Percentiles rank a stretch among this genome's conserved stretches.
These are phyloP conservation scores for Liparis tanakae DNA, from an alignment of 2,797 vertebrate genomes.

Conservation along the genomic window DNA sequence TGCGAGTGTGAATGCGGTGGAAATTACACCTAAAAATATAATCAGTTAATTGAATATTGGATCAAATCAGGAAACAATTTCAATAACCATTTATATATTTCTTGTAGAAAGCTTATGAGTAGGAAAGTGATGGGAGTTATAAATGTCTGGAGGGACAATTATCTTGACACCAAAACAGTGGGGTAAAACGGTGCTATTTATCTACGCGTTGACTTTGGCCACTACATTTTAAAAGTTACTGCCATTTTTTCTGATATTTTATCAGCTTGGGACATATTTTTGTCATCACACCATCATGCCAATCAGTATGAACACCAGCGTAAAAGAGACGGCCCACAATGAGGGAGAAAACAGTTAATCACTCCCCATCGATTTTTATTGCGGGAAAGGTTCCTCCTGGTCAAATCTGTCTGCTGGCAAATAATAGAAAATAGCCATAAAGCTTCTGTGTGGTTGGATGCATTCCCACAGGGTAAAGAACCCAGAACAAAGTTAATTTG, in stretches of 20 bases:
- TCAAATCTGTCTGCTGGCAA: not conserved
- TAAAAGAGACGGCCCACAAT: not conserved
- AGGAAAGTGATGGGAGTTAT: not conserved
- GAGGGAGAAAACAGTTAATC: not conserved
- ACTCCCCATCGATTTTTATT: not conserved
- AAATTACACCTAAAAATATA: constrained; percentile 28
- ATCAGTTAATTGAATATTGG: not conserved
- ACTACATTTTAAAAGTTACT: not conserved
- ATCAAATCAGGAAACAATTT: constrained; percentile 36
- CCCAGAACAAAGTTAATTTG: not conserved
- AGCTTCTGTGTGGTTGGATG: not conserved
- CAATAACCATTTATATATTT: not conserved
- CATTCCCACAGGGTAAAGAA: not conserved
- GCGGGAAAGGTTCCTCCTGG: not conserved
- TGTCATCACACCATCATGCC: not conserved
- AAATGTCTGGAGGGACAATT: not conserved
- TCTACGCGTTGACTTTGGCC: not conserved
- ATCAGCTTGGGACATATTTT: not conserved
- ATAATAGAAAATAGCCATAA: not conserved
- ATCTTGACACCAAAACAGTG: not conserved
- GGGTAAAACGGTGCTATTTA: not conserved
- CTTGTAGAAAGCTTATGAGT: not conserved
- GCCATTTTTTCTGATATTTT: not conserved
- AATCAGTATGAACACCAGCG: not conserved
- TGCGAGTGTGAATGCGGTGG: constrained; percentile 11